Base-by-base conservation (phyloP, 2,888 invertebrate species). In the Platycnemis pennipes region DNA sequence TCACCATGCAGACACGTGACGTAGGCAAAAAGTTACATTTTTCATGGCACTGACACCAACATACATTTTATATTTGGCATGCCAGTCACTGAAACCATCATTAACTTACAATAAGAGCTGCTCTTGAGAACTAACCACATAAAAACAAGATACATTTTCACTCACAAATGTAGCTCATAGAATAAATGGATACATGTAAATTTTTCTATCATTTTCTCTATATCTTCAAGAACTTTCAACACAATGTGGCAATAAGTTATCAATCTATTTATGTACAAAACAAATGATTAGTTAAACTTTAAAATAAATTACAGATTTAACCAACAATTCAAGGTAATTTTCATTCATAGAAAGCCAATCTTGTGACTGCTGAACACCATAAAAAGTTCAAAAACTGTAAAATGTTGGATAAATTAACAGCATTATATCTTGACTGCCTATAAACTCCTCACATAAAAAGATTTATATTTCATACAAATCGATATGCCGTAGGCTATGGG, bases 241-340 rank as follows among this genome's bases (percentile, higher is more conserved):
- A 77, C 77, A 77, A 37, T 77, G 77, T 77, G 31, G 31, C 31
- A 77, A 77, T 77, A 77, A 77, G 77, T 77, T 77, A 77, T 77
- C 77, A 77, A 77, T 77, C 77, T 77, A 77, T 31, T 77, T 63
- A 77, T 77, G 7, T 77, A 77, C 77, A 77, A 77, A 77, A 77
- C 77, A 77, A 77, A 77, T 77, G 77, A 77, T 77, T 77, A 77
- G 37, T 77, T 77, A 77, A 77, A 77, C 77, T 77, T 77, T 77
- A 77, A 77, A 77, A 37, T 77, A 77, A 77, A 77, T 77, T 77
- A 77, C 77, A 77, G 77, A 77, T 77, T 77, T 77, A 77, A 77
- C 77, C 77, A 77, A 77, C 77, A 77, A 77, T 77, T 77, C 37
- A 77, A 77, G 77, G 31, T 77, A 77, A 77, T 37, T 77, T 77